Evolutionary conservation across 2,113 vertebrate genomes (phyloP).

Genomic region (Ptilorrhoa leucosticta): DNA sequence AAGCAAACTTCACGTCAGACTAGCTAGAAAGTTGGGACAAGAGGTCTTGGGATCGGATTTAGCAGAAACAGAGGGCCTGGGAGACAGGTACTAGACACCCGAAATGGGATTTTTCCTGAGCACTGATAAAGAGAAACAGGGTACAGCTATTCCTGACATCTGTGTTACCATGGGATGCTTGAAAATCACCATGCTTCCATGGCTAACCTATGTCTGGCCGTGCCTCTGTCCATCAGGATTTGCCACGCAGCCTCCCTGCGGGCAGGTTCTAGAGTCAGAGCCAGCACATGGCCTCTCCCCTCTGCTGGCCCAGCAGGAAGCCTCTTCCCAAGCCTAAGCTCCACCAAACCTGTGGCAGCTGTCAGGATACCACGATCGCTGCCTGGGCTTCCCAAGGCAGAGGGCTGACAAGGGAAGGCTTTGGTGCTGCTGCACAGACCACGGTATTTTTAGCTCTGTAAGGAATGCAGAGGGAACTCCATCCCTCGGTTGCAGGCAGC

Average conservation of each 20-base stretch:
- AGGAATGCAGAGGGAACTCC: neutral
- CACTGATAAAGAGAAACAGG: neutral
- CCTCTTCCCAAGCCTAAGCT: neutral
- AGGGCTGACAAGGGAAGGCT: neutral
- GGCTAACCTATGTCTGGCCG: fast-evolving
- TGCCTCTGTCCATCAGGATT: neutral
- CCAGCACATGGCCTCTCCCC: too few species aligned
- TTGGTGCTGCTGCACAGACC: neutral
- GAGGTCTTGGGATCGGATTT: neutral
- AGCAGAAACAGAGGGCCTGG: neutral
- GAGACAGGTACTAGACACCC: neutral
- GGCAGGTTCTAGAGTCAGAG: neutral
- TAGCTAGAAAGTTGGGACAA: neutral
- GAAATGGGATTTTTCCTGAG: neutral
- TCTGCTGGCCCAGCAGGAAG: neutral
- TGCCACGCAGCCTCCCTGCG: neutral
- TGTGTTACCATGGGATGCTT: neutral
- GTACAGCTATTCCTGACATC: neutral
- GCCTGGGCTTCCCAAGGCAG: too few species aligned
- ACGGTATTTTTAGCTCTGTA: neutral
- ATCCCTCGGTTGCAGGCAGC: fast-evolving
- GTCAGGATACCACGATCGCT: fast-evolving
- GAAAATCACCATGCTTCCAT: neutral
- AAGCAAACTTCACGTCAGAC: neutral
- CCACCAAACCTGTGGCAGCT: neutral